Evolutionary conservation across 2,113 vertebrate genomes (phyloP).

Genomic region (Macquaria australasica): DNA sequence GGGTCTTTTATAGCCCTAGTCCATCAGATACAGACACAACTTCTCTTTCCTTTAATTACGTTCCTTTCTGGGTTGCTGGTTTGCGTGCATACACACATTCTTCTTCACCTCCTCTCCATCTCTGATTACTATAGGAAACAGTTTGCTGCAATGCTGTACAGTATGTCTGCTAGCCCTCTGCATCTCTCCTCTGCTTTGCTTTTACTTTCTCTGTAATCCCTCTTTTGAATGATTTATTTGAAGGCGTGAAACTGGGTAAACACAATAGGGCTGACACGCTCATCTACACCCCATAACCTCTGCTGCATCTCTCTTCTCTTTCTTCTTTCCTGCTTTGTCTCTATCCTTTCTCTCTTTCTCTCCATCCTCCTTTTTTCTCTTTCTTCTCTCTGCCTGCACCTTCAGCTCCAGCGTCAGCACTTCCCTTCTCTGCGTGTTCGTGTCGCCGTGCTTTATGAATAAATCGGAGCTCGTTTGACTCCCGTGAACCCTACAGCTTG

Average conservation of each 20-base stretch:
- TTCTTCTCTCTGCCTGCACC: neutral
- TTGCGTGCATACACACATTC: neutral
- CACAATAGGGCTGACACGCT: slow-evolving; percentile 52
- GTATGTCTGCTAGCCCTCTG: neutral
- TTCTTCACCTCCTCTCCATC: slow-evolving; percentile 6
- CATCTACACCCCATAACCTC: slow-evolving; percentile 39
- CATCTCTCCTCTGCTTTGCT: slow-evolving; percentile 30
- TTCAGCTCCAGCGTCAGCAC: slow-evolving; percentile 50
- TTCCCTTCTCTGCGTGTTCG: slow-evolving; percentile 23
- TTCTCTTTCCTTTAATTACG: slow-evolving; percentile 10
- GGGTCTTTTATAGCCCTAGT: slow-evolving; percentile 42
- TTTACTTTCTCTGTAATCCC: slow-evolving; percentile 43
- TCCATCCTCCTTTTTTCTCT: neutral
- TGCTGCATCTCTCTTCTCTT: slow-evolving; percentile 7
- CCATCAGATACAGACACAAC: slow-evolving; percentile 28
- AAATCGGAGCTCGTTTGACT: slow-evolving; percentile 56
- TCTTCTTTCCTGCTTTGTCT: slow-evolving; percentile 1
- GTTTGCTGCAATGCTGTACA: slow-evolving; percentile 55
- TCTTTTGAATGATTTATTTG: slow-evolving; percentile 60
- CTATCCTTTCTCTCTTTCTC: neutral
- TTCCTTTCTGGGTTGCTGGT: neutral
- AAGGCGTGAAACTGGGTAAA: slow-evolving; percentile 54
- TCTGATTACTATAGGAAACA: slow-evolving; percentile 35
- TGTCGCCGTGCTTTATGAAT: slow-evolving; percentile 53
- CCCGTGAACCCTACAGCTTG: slow-evolving; percentile 2